Conservation (phyloP, 2,797 vertebrate genomes). For the Pangasius mekongensis region DNA sequence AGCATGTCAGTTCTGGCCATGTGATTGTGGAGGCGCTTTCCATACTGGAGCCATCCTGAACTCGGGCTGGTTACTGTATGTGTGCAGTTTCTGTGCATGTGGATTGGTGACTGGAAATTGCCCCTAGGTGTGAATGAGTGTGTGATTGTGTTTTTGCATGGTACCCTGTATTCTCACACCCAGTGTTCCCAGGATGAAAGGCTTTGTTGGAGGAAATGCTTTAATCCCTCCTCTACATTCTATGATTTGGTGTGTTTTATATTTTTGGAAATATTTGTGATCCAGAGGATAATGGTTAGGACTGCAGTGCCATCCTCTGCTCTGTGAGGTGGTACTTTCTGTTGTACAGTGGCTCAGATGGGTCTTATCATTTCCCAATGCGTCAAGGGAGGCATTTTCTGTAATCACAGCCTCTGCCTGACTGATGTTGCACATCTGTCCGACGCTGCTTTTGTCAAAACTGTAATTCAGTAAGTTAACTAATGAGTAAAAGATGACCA, state of each 20-base stretch:
- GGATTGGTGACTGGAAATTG: background rate
- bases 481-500: background rate
- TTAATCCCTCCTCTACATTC: background rate
- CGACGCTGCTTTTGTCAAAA: background rate
- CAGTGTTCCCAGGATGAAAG: background rate
- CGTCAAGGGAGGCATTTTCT: slow-evolving; percentile 46
- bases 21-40: background rate
- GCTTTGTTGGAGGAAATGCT: background rate
- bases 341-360: slow-evolving; percentile 25
- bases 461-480: background rate
- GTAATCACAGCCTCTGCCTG: slow-evolving; percentile 42
- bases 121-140: background rate
- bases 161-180: background rate
- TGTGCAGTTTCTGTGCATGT: background rate
- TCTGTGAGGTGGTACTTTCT: background rate
- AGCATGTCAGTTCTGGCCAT: background rate
- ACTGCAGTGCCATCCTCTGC: background rate
- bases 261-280: background rate
- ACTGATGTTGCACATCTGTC: slow-evolving; percentile 7
- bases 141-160: background rate
- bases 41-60: background rate
- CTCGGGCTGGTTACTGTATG: background rate
- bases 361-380: slow-evolving; percentile 29
- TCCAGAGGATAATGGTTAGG: background rate
- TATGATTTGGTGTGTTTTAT: background rate